Evolutionary conservation across 2,888 invertebrate genomes (phyloP).

Genomic region (Argynnis bischoffii): DNA sequence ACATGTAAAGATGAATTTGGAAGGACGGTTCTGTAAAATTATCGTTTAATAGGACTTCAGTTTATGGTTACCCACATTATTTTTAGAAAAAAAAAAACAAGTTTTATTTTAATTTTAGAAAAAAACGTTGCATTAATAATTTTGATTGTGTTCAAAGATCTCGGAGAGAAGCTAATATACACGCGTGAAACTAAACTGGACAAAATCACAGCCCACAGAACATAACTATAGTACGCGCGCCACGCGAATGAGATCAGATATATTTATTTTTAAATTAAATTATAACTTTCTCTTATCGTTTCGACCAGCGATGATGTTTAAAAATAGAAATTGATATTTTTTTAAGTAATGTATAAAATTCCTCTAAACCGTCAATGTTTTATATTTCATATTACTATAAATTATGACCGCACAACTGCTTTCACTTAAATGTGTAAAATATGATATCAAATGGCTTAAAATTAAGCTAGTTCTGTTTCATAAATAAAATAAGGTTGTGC

Average conservation of each 20-base stretch:
- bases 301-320: constrained; percentile 10
- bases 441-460: background rate
- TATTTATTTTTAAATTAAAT: constrained; percentile 2
- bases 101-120: background rate
- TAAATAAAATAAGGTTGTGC: background rate
- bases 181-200: constrained; percentile 17
- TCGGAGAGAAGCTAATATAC: background rate
- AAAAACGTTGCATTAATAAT: background rate
- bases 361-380: background rate
- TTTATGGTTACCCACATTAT: background rate
- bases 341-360: background rate
- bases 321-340: background rate
- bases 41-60: background rate
- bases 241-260: constrained; percentile 22
- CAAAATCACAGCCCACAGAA: constrained; percentile 24
- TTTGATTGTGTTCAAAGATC: background rate
- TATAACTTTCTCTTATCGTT: background rate
- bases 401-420: background rate
- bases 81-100: background rate
- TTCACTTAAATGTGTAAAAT: background rate
- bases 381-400: background rate
- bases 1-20: background rate
- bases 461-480: background rate
- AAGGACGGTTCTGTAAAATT: constrained; percentile 10
- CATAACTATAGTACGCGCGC: constrained; percentile 7